These are phyloP conservation scores for Pseudococcus longispinus DNA, from an alignment of 2,888 invertebrate genomes.

Conservation along the genomic window DNA sequence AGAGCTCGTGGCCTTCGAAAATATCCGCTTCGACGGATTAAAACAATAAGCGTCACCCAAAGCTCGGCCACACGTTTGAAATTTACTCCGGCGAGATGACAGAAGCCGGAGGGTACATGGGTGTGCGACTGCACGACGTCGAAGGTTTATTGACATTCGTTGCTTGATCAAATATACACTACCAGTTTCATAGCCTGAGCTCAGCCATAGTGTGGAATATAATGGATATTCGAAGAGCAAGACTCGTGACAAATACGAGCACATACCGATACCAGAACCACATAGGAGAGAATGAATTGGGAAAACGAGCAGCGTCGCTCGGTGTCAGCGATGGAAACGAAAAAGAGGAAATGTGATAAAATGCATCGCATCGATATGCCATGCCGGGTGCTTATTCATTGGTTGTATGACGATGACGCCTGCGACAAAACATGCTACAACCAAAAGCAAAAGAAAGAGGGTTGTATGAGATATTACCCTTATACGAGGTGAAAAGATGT, in stretches of 20 bases:
- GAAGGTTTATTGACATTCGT: slow-evolving; percentile 40
- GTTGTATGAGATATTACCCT: neutral
- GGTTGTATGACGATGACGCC: neutral
- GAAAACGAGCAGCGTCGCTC: neutral
- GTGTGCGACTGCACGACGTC: neutral
- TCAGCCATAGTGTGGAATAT: neutral
- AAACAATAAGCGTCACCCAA: slow-evolving; percentile 6
- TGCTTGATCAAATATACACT: neutral
- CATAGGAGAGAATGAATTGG: neutral
- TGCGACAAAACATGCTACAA: neutral
- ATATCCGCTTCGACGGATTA: slow-evolving; percentile 31
- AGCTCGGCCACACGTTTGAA: neutral
- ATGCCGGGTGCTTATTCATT: neutral
- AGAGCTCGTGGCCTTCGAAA: neutral
- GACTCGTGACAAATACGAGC: neutral
- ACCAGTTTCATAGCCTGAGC: neutral
- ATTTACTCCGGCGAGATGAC: neutral
- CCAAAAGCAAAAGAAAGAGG: neutral
- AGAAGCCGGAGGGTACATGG: neutral
- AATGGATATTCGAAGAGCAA: neutral
- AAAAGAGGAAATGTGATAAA: slow-evolving; percentile 7
- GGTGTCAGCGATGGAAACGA: neutral
- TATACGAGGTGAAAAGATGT: slow-evolving; percentile 4
- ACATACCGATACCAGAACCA: neutral
- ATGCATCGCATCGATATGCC: neutral